Base-by-base conservation (phyloP, 2,113 vertebrate genomes). In the Ictalurus furcatus region DNA sequence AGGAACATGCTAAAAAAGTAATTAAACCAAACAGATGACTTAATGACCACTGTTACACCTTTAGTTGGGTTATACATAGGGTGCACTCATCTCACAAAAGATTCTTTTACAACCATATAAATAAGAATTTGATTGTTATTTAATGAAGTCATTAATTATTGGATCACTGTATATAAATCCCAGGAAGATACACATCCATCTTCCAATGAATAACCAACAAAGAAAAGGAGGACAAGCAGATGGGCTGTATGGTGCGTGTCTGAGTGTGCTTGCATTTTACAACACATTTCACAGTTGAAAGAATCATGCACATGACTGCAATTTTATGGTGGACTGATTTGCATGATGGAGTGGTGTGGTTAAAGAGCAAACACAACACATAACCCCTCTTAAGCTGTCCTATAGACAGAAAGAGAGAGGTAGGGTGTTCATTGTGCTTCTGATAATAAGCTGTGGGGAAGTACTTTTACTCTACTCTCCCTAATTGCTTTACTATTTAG, bases 81-180 rank as follows among this genome's bases (percentile, higher is more conserved):
- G 40, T 17, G 28, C 54, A 78, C 0, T 40, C 71, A 54, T 25
- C 44, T 85, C 73, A 87, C 12, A 78, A 30, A 44, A 19, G 86
- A 76, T 83, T 82, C 13, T 83, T 93, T 94, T 93, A 92, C 91
- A 92, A 82, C 86, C 88, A 89, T 91, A 91, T 94, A 93, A 95
- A 93, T 94, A 92, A 91, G 86, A 82, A 91, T 93, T 40, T 85
- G 86, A 88, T 91, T 88, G 90, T 89, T 86, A 40, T 93, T 94
- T 93, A 93, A 95, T 95, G 92, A 91, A 94, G 91, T 93, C 92
- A 93, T 95, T 94, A 94, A 94, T 94, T 90, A 94, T 94, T 93
- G 93, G 90, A 87, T 89, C 85, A 25, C 90, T 92, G 91, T 92
- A 89, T 92, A 91, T 92, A 93, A 92, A 93, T 92, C 89, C 91